phyloP scores from a whole-genome alignment of 2,113 vertebrate genomes.

The Isichthys henryi region DNA sequence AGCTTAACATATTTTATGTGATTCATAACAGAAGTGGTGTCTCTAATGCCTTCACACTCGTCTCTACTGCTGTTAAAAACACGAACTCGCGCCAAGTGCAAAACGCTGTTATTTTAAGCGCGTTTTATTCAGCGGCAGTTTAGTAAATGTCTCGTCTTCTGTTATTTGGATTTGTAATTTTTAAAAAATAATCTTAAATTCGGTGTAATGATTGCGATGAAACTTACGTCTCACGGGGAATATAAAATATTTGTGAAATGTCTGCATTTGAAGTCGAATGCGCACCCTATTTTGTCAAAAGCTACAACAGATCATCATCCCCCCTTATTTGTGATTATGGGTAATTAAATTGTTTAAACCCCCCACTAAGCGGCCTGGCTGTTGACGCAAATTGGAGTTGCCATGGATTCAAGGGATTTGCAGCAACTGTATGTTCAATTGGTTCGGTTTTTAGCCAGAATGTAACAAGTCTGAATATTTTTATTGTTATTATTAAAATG shows the following conservation, averaged over 20 bases:
- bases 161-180: neutral
- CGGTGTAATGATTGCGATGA: neutral
- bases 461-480: neutral
- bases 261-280: neutral
- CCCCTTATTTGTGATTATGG: conserved; percentile 1
- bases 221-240: neutral
- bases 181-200: neutral
- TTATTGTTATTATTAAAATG: neutral
- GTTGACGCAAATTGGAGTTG: neutral
- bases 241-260: neutral
- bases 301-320: neutral
- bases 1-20: conserved; percentile 27
- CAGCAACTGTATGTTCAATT: neutral
- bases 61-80: conserved; percentile 13
- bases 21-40: conserved; percentile 17
- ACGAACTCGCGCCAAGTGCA: neutral
- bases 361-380: neutral
- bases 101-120: conserved; percentile 24
- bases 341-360: conserved; percentile 5
- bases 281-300: neutral
- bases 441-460: neutral
- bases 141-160: neutral
- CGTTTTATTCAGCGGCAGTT: neutral
- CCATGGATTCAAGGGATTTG: conserved; percentile 18
- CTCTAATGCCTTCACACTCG: conserved; percentile 35